Base-by-base conservation (phyloP, 2,797 vertebrate genomes). In the Sebastolobus altivelis region DNA sequence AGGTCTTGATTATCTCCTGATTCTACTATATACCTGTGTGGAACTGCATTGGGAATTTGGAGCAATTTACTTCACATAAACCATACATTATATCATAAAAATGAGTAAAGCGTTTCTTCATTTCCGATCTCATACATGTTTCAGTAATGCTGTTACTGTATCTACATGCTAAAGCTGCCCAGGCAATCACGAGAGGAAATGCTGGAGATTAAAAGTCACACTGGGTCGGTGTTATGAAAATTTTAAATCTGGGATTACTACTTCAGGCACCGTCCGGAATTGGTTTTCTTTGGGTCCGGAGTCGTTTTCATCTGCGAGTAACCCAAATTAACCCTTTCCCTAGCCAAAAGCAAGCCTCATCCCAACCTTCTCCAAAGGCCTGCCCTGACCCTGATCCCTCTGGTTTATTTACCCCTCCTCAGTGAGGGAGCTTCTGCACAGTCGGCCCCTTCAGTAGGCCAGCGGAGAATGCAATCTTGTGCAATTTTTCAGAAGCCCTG, bases 241-340 rank as follows among this genome's bases (percentile, higher is more conserved):
- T 77, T 79, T 67, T 69, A 81, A 87, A 85, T 84, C 49, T 75
- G 73, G 75, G 75, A 88, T 90, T 89, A 92, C 76, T 37, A 81
- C 84, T 82, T 85, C 79, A 79, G 83, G 81, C 83, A 8, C 81
- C 37, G 8, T 83, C 68, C 11, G 16, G 65, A 88, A 90, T 89
- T 86, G 87, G 82, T 87, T 92, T 90, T 86, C 80, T 86, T 82
- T 89, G 80, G 85, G 76, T 90, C 71, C 5, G 11, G 55, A 85
- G 85, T 83, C 37, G 2, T 87, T 88, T 88, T 88, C 73, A 87
- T 89, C 55, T 81, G 62, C 8, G 20, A 77, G 80, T 83, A 81
- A 91, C 88, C 87, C 79, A 88, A 85, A 92, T 93, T 81, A 92
- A 92, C 88, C 88, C 73, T 25, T 79, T 85, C 82, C 76, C 52